A percentile compares a stretch with the other conserved stretches of the same genome.
phyloP scores from a whole-genome alignment of 2,888 invertebrate genomes.

The Protodeltote pygarga region DNA sequence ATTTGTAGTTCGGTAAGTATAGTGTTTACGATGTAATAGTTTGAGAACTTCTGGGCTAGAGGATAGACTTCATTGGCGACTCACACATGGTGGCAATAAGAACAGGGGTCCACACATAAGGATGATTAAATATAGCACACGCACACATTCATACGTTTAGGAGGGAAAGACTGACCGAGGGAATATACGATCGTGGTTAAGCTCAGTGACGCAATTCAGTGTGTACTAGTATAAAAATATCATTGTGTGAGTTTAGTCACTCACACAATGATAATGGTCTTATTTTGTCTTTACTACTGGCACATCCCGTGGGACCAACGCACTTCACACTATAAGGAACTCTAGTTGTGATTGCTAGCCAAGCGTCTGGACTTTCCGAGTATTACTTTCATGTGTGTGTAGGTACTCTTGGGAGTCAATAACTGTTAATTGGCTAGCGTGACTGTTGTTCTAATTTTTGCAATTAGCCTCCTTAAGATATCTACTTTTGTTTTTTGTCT shows the following conservation, averaged over 20 bases:
- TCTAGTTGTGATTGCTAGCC: constrained; percentile 75
- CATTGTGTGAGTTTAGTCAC: constrained; percentile 48
- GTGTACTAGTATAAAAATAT: constrained; percentile 54
- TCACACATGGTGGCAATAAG: constrained; percentile 77
- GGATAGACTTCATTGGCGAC: constrained; percentile 83
- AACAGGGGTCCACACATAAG: constrained; percentile 72
- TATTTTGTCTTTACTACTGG: constrained; percentile 80
- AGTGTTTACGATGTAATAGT: constrained; percentile 46
- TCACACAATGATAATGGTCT: constrained; percentile 72
- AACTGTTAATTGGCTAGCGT: constrained; percentile 61
- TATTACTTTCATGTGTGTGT: constrained; percentile 59
- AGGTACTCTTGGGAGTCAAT: constrained; percentile 62
- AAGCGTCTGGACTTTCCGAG: constrained; percentile 67
- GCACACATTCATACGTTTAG: constrained; percentile 59
- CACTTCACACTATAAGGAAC: constrained; percentile 73
- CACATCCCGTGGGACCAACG: constrained; percentile 82
- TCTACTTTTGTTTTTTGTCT: too few species aligned
- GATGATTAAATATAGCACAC: constrained; percentile 83
- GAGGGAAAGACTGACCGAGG: constrained; percentile 74
- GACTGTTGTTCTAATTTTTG: constrained; percentile 41
- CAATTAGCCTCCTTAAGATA: too few species aligned
- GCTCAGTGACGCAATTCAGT: constrained; percentile 80
- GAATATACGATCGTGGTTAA: constrained; percentile 73
- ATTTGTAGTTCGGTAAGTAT: too few species aligned
- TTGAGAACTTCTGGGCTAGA: constrained; percentile 73